Percentiles rank a stretch among this genome's conserved stretches.
Evolutionary conservation across 2,888 invertebrate genomes (phyloP).

Genomic region (Harmothoe impar): DNA sequence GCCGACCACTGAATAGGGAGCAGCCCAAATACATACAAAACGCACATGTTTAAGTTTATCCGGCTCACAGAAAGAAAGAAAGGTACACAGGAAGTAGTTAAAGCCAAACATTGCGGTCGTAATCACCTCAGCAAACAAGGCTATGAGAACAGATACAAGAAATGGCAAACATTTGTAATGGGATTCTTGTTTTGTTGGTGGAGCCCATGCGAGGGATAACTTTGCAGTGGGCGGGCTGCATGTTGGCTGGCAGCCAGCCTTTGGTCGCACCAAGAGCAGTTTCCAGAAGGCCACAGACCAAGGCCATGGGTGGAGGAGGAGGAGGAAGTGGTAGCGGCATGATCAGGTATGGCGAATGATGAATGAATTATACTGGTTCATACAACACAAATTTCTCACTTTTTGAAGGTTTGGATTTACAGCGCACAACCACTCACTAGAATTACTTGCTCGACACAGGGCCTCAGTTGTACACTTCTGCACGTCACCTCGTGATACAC

Average conservation of each 20-base stretch:
- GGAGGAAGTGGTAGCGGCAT: background rate
- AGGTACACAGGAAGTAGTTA: slow-evolving; percentile 8
- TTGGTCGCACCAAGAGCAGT: background rate
- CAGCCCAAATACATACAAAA: slow-evolving; percentile 26
- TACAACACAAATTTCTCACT: background rate
- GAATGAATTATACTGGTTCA: background rate
- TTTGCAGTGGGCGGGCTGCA: background rate
- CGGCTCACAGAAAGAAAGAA: background rate
- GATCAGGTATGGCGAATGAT: background rate
- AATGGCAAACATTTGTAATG: background rate
- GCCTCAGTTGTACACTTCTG: no score
- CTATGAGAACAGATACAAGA: background rate
- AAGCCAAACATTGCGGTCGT: slow-evolving; percentile 3
- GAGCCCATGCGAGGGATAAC: background rate
- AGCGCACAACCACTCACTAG: background rate
- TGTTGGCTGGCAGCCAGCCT: background rate
- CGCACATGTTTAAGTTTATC: background rate
- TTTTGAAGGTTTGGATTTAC: background rate
- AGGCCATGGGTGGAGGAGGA: background rate
- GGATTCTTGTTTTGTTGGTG: background rate
- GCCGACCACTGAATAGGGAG: background rate
- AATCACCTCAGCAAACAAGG: background rate
- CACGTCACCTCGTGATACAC: no score
- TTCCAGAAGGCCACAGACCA: background rate
- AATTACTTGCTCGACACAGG: no score